Percentiles rank a stretch among this genome's conserved stretches.
These are phyloP conservation scores for Chlamydotis undulata DNA, from an alignment of 2,113 vertebrate genomes.

Conservation along the genomic window DNA sequence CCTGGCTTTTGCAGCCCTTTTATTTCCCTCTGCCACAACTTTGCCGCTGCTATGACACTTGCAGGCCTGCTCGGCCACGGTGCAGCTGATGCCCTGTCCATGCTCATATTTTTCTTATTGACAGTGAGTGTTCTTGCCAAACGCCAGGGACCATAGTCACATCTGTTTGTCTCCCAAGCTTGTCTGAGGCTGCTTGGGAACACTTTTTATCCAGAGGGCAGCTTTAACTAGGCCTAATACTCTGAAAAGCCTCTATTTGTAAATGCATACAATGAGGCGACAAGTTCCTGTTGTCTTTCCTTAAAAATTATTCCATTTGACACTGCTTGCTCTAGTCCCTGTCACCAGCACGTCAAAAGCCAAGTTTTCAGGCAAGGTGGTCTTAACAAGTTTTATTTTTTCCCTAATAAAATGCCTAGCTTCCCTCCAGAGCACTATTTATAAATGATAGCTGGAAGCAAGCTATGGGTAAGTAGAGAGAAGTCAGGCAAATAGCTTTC, in stretches of 20 bases:
- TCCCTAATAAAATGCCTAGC: conserved; percentile 60
- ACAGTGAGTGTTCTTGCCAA: conserved; percentile 89
- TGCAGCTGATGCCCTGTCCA: conserved; percentile 91
- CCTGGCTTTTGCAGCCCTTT: conserved; percentile 64
- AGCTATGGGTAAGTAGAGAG: conserved; percentile 52
- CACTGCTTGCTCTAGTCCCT: conserved; percentile 73
- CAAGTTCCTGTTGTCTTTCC: conserved; percentile 78
- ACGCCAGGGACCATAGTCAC: conserved; percentile 87
- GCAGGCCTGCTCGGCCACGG: conserved; percentile 69
- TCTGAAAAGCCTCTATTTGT: conserved; percentile 74
- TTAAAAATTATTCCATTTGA: conserved; percentile 80
- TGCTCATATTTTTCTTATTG: conserved; percentile 83
- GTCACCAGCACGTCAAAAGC: conserved; percentile 78
- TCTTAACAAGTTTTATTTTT: conserved; percentile 66
- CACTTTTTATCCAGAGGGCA: conserved; percentile 81
- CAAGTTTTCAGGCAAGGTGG: conserved; percentile 79
- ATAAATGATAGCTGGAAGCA: conserved; percentile 71
- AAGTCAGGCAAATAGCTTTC: conserved; percentile 64
- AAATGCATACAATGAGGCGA: conserved; percentile 70
- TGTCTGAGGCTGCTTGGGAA: conserved; percentile 75
- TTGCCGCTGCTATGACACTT: conserved; percentile 74
- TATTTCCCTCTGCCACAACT: conserved; percentile 46
- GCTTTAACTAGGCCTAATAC: conserved; percentile 76
- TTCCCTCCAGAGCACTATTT: conserved; percentile 62
- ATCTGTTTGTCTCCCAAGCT: conserved; percentile 84